Percentiles rank a stretch among this genome's conserved stretches.
Evolutionary conservation across 2,888 invertebrate species (phyloP).

Genomic region (Escarpia spicata): DNA sequence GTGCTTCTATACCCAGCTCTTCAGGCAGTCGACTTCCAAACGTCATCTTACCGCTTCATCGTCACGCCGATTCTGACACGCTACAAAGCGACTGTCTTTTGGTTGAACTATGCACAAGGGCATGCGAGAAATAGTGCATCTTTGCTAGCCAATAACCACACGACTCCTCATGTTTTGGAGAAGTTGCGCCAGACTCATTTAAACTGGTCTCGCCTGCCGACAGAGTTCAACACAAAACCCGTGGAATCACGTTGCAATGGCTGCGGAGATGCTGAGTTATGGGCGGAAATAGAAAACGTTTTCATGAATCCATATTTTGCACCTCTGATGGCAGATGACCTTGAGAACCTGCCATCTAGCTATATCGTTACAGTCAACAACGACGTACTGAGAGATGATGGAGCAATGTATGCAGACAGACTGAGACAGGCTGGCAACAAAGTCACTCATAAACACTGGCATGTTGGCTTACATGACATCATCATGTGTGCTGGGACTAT

Average conservation of each 20-base stretch:
- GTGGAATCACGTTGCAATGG: neutral
- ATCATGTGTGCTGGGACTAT: neutral
- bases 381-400: conserved; percentile 65
- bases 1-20: conserved; percentile 40
- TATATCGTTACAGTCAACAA: conserved; percentile 64
- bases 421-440: conserved; percentile 53
- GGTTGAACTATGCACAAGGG: neutral
- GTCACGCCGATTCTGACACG: neutral
- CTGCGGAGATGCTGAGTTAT: neutral
- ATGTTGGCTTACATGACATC: conserved; percentile 53
- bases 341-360: conserved; percentile 55
- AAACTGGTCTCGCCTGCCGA: neutral
- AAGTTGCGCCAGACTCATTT: neutral
- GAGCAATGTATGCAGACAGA: conserved; percentile 61
- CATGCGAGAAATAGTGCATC: neutral
- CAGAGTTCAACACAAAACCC: neutral
- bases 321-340: conserved; percentile 59
- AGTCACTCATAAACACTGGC: conserved; percentile 52
- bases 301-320: conserved; percentile 56
- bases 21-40: conserved; percentile 27
- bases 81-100: neutral
- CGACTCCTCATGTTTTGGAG: neutral
- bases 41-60: neutral
- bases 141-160: neutral
- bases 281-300: conserved; percentile 38